Conservation (phyloP, 2,888 invertebrate species). For the Mayetiola destructor region DNA sequence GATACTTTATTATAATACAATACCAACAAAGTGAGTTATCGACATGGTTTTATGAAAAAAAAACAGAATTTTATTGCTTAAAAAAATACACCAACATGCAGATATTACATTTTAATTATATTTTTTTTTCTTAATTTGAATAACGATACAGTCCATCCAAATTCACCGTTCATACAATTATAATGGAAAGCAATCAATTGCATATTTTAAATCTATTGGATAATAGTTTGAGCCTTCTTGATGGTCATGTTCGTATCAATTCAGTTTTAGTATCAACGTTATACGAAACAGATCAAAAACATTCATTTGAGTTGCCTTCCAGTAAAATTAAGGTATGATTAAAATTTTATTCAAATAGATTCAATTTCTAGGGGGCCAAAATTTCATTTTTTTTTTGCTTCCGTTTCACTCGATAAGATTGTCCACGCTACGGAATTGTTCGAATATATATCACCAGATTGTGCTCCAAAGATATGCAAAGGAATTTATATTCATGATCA, state of each 20-base stretch:
- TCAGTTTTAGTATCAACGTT: slow-evolving; percentile 15
- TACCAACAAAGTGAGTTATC: slow-evolving; percentile 47
- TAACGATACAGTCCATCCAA: slow-evolving; percentile 19
- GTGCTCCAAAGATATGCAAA: slow-evolving; percentile 38
- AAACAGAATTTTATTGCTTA: background rate
- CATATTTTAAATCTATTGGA: slow-evolving; percentile 34
- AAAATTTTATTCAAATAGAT: background rate
- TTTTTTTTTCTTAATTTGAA: slow-evolving; percentile 11
- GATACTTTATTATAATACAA: slow-evolving; percentile 54
- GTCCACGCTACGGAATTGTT: background rate
- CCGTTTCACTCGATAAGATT: background rate
- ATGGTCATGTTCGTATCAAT: slow-evolving; percentile 33
- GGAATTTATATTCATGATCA: slow-evolving; percentile 53
- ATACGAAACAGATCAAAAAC: slow-evolving; percentile 12
- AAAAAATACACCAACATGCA: background rate
- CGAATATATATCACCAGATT: background rate
- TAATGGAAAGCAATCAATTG: slow-evolving; percentile 27
- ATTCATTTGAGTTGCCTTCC: slow-evolving; percentile 16
- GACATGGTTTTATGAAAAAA: no score
- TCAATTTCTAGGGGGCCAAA: background rate
- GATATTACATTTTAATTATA: background rate
- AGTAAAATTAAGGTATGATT: slow-evolving; percentile 18
- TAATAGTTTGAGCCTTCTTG: slow-evolving; percentile 34
- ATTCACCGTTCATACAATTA: slow-evolving; percentile 30
- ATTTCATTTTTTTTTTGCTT: background rate